phyloP scores from a whole-genome alignment of 1,140 invertebrate species.

The Bombus turneri region DNA sequence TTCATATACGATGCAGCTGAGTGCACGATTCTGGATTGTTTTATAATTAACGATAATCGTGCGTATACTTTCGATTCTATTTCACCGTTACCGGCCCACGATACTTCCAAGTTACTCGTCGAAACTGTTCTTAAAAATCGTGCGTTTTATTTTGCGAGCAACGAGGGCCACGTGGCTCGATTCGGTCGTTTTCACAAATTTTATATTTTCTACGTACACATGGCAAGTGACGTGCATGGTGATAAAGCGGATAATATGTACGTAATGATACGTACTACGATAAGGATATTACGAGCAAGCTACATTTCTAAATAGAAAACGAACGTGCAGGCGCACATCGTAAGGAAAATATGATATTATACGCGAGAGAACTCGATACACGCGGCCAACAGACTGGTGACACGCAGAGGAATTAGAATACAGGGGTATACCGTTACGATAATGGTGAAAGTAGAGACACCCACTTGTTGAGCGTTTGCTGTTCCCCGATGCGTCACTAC shows the following conservation, averaged over 20 bases:
- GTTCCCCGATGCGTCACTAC: conserved; percentile 29
- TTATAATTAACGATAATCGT: not conserved
- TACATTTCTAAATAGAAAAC: conserved; percentile 24
- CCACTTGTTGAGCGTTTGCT: conserved; percentile 44
- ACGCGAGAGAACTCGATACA: conserved; percentile 52
- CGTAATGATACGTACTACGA: too few species aligned
- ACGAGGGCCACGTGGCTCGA: not conserved
- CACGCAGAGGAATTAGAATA: conserved; percentile 69
- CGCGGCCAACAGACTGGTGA: conserved; percentile 23
- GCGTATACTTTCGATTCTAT: not conserved
- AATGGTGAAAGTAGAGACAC: conserved; percentile 75
- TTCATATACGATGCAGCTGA: not conserved
- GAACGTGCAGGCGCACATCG: not conserved
- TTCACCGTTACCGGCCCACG: not conserved
- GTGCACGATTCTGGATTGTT: not conserved
- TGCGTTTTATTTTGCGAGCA: too few species aligned
- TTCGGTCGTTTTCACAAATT: not conserved
- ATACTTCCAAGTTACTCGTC: too few species aligned
- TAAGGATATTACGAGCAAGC: not conserved
- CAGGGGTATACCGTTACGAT: conserved; percentile 67
- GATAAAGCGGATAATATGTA: not conserved
- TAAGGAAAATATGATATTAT: conserved; percentile 46
- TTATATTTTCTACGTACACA: too few species aligned
- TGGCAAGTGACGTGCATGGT: not conserved
- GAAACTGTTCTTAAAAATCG: not conserved